Evolutionary conservation across 2,888 invertebrate species (phyloP), one percentile per base, ranked within the genome.

Genomic region (Ferdinandea cuprea): DNA sequence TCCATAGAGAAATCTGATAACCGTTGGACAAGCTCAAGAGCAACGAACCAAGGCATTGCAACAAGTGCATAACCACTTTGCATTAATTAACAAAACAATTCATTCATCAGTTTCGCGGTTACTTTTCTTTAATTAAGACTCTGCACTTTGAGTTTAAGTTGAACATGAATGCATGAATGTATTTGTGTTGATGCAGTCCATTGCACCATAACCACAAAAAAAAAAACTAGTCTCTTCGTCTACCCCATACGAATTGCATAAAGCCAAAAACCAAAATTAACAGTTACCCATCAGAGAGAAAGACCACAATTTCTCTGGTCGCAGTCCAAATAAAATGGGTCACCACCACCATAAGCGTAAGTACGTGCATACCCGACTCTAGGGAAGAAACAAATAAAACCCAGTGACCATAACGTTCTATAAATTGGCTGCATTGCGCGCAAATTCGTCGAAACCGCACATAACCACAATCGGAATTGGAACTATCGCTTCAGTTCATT

Each of bases 401-500:
- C 40, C 61, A 65, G 21, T 42, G 59, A 83, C 83, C 83, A 83
- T 83, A 78, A 83, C 78, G 83, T 78, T 78, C 83, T 73, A 68
- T 56, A 68, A 77, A 76, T 66, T 74, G 63, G 69, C 65, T n/a
- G 74, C 54, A 61, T 58, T 13, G 65, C 35, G 44, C 54, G 48
- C 80, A 69, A 77, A 68, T 73, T 83, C 72, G 83, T 48, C 35
- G 40, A 73, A 72, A 73, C 83, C 61, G 50, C 83, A 78, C 78
- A 63, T 73, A 72, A 72, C 73, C 66, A 68, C 54, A 78, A 73
- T 78, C 68, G 83, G 61, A 78, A 73, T 78, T 73, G 83, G 72
- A 78, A 66, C 69, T 76, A 48, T 63, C 54, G 50, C 37, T 66
- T 76, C 74, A 63, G 28, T 54, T 72, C 52, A 25, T 28, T 61